These are phyloP conservation scores for Catalaphyllia jardinei DNA, from an alignment of 64 coral and sea anemone species.

Conservation along the genomic window DNA sequence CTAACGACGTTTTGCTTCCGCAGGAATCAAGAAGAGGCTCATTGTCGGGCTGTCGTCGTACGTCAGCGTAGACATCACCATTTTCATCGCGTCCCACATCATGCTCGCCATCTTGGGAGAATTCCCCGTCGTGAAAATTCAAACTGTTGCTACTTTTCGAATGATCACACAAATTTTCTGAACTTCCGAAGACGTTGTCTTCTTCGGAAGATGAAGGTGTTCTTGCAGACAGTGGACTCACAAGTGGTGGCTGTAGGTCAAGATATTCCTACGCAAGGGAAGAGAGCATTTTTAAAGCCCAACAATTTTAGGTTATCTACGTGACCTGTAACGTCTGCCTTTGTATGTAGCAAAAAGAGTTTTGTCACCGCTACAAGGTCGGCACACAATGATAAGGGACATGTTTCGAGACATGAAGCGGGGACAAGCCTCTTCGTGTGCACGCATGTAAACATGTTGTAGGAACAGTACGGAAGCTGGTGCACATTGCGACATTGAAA, in stretches of 20 bases:
- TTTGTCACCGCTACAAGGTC: too few relatives aligned
- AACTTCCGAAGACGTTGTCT: constrained; percentile 46
- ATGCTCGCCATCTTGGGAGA: neutral
- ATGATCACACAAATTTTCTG: constrained; percentile 38
- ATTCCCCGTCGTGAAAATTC: constrained; percentile 32
- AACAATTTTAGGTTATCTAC: neutral
- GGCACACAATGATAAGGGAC: too few relatives aligned
- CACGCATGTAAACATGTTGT: too few relatives aligned
- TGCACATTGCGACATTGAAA: too few relatives aligned
- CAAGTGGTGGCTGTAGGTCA: constrained; percentile 64
- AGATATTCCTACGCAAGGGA: constrained; percentile 68
- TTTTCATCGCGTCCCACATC: neutral
- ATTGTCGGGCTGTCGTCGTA: neutral
- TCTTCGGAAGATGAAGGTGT: constrained; percentile 71
- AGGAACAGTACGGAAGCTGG: too few relatives aligned
- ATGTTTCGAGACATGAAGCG: too few relatives aligned
- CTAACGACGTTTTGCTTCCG: constrained; percentile 10
- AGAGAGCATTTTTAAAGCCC: neutral
- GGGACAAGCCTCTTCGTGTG: too few relatives aligned
- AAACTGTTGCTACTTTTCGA: constrained; percentile 42
- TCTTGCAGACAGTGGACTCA: constrained; percentile 70
- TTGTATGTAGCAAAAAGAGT: too few relatives aligned
- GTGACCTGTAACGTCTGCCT: too few relatives aligned
- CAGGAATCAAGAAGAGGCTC: neutral
- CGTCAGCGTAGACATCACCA: constrained; percentile 11